Base-by-base conservation (phyloP, 2,888 invertebrate species). In the Hyposoter didymator region DNA sequence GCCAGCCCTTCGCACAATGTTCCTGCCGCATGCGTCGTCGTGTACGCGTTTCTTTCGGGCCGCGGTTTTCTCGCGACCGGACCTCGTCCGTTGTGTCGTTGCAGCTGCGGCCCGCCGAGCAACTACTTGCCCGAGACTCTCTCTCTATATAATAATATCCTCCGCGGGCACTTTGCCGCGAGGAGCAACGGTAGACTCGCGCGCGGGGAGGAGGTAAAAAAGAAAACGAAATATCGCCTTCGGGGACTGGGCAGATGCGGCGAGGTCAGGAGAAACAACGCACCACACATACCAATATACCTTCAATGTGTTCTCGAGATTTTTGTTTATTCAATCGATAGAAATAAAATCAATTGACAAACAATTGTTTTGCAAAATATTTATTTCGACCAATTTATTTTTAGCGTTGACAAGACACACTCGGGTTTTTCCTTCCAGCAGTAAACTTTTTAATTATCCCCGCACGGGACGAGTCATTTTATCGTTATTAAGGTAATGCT, bases 371-470 rank as follows among this genome's bases (percentile, higher is more conserved):
- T n/a, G n/a, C n/a, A n/a, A n/a, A n/a, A n/a, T n/a, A n/a, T n/a
- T n/a, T n/a, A 28, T 28, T 28, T 28, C 28, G 2, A 28, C 28
- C 1, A 2, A 1, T 28, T 28, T 28, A 28, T 28, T 47, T 47
- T 47, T 14, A 1, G 17, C 14, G 3, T 7, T 7, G 6, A 49
- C 14, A 8, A 49, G n/a, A 49, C 2, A n/a, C 14, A 7, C n/a
- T 45, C 49, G 28, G 59, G 1, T 28, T 59, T 28, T 59, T 5
- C 8, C 32, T 49, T 45, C 8, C 35, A 75, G 69, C 70, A 69
- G 81, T 81, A 85, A 84, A 84, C 84, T 75, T 85, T 85, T 88
- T 86, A 86, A 86, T 86, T 84, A 86, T 72, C 76, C n/a, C 19
- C 73, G 47, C 47, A 12, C 64, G 55, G 39, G 66, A 49, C 32